Base-by-base conservation (phyloP, 1,140 invertebrate species). In the Babylonia areolata region DNA sequence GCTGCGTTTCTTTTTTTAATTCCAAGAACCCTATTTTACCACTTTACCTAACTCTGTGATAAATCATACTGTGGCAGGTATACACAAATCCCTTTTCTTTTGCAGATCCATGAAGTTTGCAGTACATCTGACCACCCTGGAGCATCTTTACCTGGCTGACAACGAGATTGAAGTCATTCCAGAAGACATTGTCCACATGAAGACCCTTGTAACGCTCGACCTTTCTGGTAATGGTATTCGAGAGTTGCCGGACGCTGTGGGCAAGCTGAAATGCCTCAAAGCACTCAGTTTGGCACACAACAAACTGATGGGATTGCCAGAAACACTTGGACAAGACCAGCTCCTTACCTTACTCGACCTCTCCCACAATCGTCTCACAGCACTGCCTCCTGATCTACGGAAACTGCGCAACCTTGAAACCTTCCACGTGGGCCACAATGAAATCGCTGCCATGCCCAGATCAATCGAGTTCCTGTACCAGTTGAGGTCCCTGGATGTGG, bases 131-230 rank as follows among this genome's bases (percentile, higher is more conserved):
- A 89, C 87, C 75, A 75, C 54, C n/a, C 86, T 94, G 28, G 90
- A 91, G 71, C 85, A 89, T 33, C 84, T 94, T 11, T 87, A 92
- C 64, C 64, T 93, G 9, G 89, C 91, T 12, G 88, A 88, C 79
- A 94, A 94, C 84, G 85, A 88, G n/a, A 87, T 94, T 2, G 92
- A 93, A 51, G 91, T 92, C 5, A 86, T 94, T n/a, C 92, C 92
- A 9, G 88, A 90, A 0, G 91, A 93, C 39, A 89, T 94, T 6
- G 85, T 85, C 33, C 84, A 91, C 17, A 92, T 93, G 91, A 93
- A 91, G 86, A 84, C 89, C n/a, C 89, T 94, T 11, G 84, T 90
- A 9, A 90, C 89, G 33, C 81, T 94, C 2, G 92, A 93, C 83
- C 58, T 93, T 11, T 93, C 93, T 23, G 85, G 89, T 46, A 94